A percentile compares a stretch with the other conserved stretches of the same genome.
Conservation (phyloP, 2,888 invertebrate species). For the Dyspetes luteomarginatus region DNA sequence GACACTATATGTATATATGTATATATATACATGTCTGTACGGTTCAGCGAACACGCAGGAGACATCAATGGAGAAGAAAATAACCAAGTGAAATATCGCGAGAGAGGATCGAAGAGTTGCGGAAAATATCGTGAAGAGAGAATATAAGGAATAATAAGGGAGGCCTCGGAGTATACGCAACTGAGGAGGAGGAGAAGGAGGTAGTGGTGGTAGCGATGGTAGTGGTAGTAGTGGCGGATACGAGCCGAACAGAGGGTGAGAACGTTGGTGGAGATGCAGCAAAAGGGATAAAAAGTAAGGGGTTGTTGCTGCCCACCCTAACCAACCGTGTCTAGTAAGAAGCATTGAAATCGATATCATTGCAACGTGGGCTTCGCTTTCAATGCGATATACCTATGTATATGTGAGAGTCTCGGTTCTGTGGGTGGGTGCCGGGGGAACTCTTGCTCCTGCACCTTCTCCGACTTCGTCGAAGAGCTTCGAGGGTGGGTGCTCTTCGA, state of each 20-base stretch:
- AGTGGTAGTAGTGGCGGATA: conserved; percentile 61
- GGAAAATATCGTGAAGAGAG: conserved; percentile 59
- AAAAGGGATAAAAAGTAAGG: conserved; percentile 82
- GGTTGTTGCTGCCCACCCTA: conserved; percentile 80
- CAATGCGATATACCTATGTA: conserved; percentile 33
- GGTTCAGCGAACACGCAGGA: conserved; percentile 37
- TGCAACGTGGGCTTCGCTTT: conserved; percentile 79
- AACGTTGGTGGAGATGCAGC: conserved; percentile 73
- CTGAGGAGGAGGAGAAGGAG: conserved; percentile 35
- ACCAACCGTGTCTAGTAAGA: conserved; percentile 82
- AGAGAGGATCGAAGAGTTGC: conserved; percentile 71
- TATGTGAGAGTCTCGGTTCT: conserved; percentile 37
- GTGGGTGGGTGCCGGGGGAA: conserved; percentile 46
- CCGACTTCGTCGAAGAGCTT: conserved; percentile 65
- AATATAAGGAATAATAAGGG: conserved; percentile 59
- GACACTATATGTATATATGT: background rate
- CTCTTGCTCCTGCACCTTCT: conserved; percentile 76
- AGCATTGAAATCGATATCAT: conserved; percentile 84
- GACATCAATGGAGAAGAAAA: conserved; percentile 66
- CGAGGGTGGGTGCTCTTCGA: conserved; percentile 64
- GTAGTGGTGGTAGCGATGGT: conserved; percentile 35
- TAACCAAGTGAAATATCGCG: conserved; percentile 78
- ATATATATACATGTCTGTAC: background rate
- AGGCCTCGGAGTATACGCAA: conserved; percentile 51
- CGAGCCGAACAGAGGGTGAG: conserved; percentile 68